Conservation (phyloP, 2,797 vertebrate species). For the Nyctibius grandis region DNA sequence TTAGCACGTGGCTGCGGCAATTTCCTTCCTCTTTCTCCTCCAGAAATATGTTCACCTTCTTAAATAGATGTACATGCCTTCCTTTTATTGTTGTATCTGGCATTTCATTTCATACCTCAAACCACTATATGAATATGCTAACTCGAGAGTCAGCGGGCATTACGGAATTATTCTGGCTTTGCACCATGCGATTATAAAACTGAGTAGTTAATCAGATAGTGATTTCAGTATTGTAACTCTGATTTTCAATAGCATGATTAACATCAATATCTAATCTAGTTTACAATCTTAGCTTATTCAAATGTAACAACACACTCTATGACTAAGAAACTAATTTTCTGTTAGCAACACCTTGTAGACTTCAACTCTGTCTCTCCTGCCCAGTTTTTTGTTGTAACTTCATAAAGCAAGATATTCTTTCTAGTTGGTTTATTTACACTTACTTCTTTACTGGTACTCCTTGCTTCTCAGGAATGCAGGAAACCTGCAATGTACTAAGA, state of each 20-base stretch:
- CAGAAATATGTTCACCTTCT: neutral
- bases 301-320: neutral
- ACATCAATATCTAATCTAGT: neutral
- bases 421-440: neutral
- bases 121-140: neutral
- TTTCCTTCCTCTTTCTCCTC: neutral
- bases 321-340: neutral
- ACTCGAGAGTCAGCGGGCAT: neutral
- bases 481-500: neutral
- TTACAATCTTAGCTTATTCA: neutral
- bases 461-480: neutral
- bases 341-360: neutral
- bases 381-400: neutral
- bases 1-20: neutral
- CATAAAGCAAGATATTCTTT: neutral
- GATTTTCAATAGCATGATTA: conserved; percentile 10
- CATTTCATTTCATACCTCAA: conserved; percentile 2
- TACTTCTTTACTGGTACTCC: neutral
- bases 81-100: neutral
- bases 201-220: neutral
- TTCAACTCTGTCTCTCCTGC: neutral
- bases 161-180: neutral
- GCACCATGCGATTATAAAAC: neutral
- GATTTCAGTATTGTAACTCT: neutral
- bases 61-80: neutral